These are phyloP conservation scores for Cynopterus brachyotis DNA, from an alignment of 2,113 vertebrate species.

Conservation along the genomic window DNA sequence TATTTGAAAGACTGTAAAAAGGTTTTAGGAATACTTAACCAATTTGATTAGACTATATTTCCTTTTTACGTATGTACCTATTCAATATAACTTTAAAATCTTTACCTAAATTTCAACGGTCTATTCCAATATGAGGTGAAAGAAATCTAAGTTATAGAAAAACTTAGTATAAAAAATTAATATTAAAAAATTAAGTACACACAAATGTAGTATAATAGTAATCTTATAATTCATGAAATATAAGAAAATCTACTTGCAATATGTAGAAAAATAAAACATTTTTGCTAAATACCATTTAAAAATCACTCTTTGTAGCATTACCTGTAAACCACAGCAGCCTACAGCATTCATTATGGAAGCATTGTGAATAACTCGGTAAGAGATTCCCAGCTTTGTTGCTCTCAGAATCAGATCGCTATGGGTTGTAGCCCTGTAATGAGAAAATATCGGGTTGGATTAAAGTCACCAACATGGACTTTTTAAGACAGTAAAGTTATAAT, in stretches of 20 bases:
- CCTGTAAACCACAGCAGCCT: slow-evolving; percentile 98
- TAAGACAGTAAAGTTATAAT: slow-evolving; percentile 35
- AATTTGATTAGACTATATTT: not conserved
- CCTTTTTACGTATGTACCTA: not conserved
- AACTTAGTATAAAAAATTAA: not conserved
- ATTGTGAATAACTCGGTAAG: slow-evolving; percentile 94
- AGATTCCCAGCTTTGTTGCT: slow-evolving; percentile 91
- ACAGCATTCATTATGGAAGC: slow-evolving; percentile 97
- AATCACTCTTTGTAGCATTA: slow-evolving; percentile 60
- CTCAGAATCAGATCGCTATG: slow-evolving; percentile 96
- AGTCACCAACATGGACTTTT: not conserved
- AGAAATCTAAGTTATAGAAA: not conserved
- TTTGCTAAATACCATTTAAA: not conserved
- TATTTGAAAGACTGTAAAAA: not conserved
- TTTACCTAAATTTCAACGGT: not conserved
- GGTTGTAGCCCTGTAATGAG: slow-evolving; percentile 91
- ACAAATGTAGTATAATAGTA: not conserved
- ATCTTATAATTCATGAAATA: not conserved
- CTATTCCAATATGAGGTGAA: not conserved
- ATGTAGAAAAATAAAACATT: not conserved
- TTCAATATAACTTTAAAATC: not conserved
- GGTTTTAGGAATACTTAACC: not conserved
- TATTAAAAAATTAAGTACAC: not conserved
- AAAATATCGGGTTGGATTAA: slow-evolving; percentile 48
- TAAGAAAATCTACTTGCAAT: not conserved